phyloP scores from a whole-genome alignment of 2,797 vertebrate genomes.

The Anguilla obscura region DNA sequence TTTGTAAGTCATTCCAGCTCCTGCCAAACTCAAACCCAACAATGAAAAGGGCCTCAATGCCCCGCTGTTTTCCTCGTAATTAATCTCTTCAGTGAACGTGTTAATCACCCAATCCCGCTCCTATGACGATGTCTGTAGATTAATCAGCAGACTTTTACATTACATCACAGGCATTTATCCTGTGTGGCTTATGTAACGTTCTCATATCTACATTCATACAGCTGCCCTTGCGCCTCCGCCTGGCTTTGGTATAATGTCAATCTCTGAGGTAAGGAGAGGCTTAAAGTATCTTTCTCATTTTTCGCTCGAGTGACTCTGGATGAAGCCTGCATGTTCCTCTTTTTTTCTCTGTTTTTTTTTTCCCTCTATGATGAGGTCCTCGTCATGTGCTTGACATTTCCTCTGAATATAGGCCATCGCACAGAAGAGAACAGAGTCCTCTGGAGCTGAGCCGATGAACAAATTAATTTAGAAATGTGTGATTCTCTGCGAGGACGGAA shows the following conservation, averaged over 20 bases:
- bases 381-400: neutral
- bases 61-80: neutral
- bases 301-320: neutral
- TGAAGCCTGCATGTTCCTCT: neutral
- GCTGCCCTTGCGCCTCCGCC: no score
- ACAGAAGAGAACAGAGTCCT: neutral
- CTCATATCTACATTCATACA: no score
- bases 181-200: no score
- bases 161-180: no score
- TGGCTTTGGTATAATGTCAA: neutral
- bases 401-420: neutral
- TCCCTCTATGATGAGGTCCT: no score
- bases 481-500: conserved; percentile 13
- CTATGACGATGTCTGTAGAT: conserved; percentile 12
- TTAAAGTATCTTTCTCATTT: neutral
- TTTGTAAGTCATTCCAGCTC: neutral
- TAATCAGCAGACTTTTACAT: neutral
- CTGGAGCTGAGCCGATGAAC: neutral
- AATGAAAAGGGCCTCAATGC: neutral
- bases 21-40: conserved; percentile 5
- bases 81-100: neutral
- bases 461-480: conserved; percentile 22
- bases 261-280: conserved; percentile 2
- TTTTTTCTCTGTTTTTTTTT: neutral
- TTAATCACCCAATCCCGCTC: neutral